Evolutionary conservation across 2,888 invertebrate species (phyloP), one percentile per base, ranked within the genome.

Genomic region (Lacanobia oleracea): DNA sequence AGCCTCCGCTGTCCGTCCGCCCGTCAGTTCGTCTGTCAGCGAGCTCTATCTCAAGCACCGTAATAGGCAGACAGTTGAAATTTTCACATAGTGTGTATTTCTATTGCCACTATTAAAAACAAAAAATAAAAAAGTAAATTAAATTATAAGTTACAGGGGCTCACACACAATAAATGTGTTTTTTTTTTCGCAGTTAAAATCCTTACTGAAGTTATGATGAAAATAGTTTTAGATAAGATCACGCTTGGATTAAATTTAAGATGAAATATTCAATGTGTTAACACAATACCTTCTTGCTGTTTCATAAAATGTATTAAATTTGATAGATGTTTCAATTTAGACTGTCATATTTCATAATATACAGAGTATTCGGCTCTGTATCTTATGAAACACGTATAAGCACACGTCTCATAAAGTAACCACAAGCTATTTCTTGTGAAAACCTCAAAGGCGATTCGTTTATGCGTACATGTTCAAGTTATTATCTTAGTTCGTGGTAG

Each of bases 291-390:
- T 33, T 66, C 27, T 48, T 43, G 10, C 33, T 54, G 2, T 21
- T 43, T 51, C 45, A 57, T 50, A 37, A 40, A 62, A 51, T 12
- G 8, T 74, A 61, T 69, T 68, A 27, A 27, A 43, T 16, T 51
- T 63, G 62, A 70, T 48, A 48, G 45, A 70, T 45, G 48, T 43
- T 59, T 63, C 48, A 77, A 77, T 75, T 53, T 53, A 75, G 51
- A 18, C 12, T 3, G 51, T 48, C 33, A 70, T 77, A 63, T 70
- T 76, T 76, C 51, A 62, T 75, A 6, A 37, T 1, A 51, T 33
- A 60, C 1, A n/a, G 10, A 40, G 37, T 21, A 57, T 57, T 57
- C 1, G n/a, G 37, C 37, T 57, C 33, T 5, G 6, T 40, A 40
- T 40, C 40, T 40, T 40, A 59, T 40, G 59, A 40, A 12, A 57